Evolutionary conservation across 2,113 vertebrate genomes (phyloP).

Genomic region (Isurus oxyrinchus): DNA sequence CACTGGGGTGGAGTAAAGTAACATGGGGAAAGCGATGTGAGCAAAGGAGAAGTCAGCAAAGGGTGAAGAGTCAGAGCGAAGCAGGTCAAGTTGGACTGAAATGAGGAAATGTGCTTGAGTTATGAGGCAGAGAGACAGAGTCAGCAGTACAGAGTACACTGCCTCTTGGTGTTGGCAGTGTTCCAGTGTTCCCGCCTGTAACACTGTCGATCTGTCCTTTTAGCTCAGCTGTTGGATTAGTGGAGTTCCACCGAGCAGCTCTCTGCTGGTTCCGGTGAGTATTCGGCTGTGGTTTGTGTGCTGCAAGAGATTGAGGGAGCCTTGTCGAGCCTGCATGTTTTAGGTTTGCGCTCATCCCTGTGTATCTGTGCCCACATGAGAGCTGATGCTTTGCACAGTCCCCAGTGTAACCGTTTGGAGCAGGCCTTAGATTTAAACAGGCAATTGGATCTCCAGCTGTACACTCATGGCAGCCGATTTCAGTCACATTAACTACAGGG

Average conservation of each 20-base stretch:
- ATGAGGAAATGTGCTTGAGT: not conserved
- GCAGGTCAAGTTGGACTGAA: not conserved
- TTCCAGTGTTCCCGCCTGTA: not conserved
- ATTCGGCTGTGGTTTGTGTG: no score
- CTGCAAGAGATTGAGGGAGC: no score
- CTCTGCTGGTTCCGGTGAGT: not conserved
- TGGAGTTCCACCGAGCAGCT: not conserved
- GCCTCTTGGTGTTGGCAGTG: not conserved
- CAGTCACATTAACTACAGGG: not conserved
- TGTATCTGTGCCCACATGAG: not conserved
- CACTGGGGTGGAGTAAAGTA: no score
- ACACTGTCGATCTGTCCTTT: not conserved
- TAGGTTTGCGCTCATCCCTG: not conserved
- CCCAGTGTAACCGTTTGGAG: not conserved
- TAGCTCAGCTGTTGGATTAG: not conserved
- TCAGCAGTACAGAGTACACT: not conserved
- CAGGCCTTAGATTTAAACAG: not conserved
- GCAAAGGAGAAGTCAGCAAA: no score
- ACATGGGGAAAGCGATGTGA: no score
- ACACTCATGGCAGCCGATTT: fast-evolving
- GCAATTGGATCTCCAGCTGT: not conserved
- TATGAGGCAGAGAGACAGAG: no score
- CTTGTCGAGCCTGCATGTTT: not conserved
- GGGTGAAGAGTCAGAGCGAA: not conserved
- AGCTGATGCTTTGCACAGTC: not conserved